Evolutionary conservation across 2,113 vertebrate species (phyloP).

Genomic region (Ia io): DNA sequence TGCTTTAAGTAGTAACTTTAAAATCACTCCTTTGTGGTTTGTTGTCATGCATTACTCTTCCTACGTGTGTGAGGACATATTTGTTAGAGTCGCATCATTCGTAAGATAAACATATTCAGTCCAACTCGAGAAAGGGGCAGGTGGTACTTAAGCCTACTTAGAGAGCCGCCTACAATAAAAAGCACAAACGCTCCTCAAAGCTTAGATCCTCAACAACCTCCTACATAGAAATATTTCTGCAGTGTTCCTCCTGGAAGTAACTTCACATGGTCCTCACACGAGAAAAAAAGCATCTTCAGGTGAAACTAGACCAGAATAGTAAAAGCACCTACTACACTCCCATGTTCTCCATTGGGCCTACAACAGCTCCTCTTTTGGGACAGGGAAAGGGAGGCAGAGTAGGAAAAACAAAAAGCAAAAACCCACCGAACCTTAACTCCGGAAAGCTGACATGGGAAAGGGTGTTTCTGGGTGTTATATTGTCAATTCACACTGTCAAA

Average conservation of each 20-base stretch:
- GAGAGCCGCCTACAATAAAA: constrained; percentile 21
- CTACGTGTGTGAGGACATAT: not conserved
- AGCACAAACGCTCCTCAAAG: constrained; percentile 13
- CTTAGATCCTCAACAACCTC: not conserved
- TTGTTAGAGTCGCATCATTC: constrained; percentile 33
- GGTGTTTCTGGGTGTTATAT: not conserved
- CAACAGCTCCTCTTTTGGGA: not conserved
- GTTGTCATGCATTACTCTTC: not conserved
- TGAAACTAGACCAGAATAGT: not conserved
- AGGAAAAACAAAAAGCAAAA: not conserved
- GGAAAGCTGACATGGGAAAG: not conserved
- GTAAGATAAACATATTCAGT: constrained; percentile 38
- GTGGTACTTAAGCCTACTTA: constrained; percentile 34
- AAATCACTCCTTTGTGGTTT: not conserved
- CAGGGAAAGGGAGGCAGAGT: not conserved
- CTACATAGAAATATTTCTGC: constrained; percentile 18
- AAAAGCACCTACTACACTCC: not conserved
- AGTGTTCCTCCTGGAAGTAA: constrained; percentile 42
- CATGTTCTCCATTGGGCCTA: not conserved
- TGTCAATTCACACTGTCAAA: constrained; percentile 5
- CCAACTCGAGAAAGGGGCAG: constrained; percentile 39
- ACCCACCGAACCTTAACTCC: not conserved
- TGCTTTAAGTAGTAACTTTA: constrained; percentile 12
- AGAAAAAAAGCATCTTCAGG: not conserved
- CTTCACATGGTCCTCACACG: not conserved